Base-by-base conservation (phyloP, 2,113 vertebrate species). In the Campylomormyrus tamandua region DNA sequence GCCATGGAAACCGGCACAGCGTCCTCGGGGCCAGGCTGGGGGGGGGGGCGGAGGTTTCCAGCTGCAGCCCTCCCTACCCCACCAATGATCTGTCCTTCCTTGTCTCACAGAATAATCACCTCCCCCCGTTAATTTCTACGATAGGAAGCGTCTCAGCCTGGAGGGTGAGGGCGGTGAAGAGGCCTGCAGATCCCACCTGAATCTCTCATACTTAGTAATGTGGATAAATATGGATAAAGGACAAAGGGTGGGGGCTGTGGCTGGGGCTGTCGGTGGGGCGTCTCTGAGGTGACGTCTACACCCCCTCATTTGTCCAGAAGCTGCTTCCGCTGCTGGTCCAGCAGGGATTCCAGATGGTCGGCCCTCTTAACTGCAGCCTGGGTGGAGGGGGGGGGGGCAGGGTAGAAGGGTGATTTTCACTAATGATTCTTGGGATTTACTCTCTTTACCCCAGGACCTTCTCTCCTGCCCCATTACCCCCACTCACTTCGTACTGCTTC, bases 321-420 rank as follows among this genome's bases (percentile, higher is more conserved):
- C 50, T 97, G 97, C 91, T 94, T 95, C 62, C 96, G 94, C 92
- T 97, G 97, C 90, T 97, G 97, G 2, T 97, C 96, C 95, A 99
- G 95, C 89, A 99, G 95, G 10, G 96, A 96, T 89, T 98, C 97
- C 90, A 99, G 95, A 91, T 96, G 96, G 21, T 97, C 96, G 0
- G 98, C 98, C 92, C 98, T 94, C 95, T 97, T 97, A 93, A 97
- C 5, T 0, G 97, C 97, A 0, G 96, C 98, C 98, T 99, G 8
- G 52, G 86, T 6, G 48, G 2, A 2, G 48, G 49, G 49, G 10
- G 53, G 27, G 53, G 27, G 27, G n/a, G 85, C 24, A 21, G 31
- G 17, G 24, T 0, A 24, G 52, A 21, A 35, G 0, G 27, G 53
- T 91, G 66, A 92, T 6, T 45, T 58, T 24, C 13, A 58, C 39